phyloP scores from a whole-genome alignment of 2,888 invertebrate species.

The Polyommatus iphigenia region DNA sequence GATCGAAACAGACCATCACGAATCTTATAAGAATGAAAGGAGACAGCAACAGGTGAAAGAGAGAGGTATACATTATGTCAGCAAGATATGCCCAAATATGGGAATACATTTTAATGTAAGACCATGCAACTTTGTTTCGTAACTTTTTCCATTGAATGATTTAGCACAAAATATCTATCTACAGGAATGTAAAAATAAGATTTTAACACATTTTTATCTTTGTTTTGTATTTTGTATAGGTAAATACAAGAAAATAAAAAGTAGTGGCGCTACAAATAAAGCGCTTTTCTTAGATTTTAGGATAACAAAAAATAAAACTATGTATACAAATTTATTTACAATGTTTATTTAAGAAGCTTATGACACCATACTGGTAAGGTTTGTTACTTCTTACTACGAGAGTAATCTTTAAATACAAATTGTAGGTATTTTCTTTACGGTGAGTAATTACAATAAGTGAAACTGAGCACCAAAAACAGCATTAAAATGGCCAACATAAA shows the following conservation, averaged over 20 bases:
- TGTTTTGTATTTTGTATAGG: too few relatives aligned
- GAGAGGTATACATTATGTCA: background rate
- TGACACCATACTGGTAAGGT: too few relatives aligned
- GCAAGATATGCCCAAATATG: conserved; percentile 23
- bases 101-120: conserved; percentile 1
- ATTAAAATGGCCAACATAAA: too few relatives aligned
- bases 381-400: too few relatives aligned
- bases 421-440: background rate
- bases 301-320: background rate
- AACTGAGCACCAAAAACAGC: background rate
- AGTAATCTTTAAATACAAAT: background rate
- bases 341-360: background rate
- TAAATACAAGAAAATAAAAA: too few relatives aligned
- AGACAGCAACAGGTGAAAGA: background rate
- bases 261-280: too few relatives aligned
- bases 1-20: background rate
- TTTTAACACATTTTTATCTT: too few relatives aligned
- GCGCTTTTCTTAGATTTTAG: too few relatives aligned
- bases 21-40: background rate
- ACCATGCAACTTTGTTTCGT: too few relatives aligned
- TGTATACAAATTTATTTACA: background rate
- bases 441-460: background rate
- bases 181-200: too few relatives aligned
- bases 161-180: too few relatives aligned
- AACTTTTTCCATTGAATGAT: too few relatives aligned